Evolutionary conservation across 2,888 invertebrate species (phyloP), one percentile per base, ranked within the genome.

Genomic region (Chelonus formosanus): DNA sequence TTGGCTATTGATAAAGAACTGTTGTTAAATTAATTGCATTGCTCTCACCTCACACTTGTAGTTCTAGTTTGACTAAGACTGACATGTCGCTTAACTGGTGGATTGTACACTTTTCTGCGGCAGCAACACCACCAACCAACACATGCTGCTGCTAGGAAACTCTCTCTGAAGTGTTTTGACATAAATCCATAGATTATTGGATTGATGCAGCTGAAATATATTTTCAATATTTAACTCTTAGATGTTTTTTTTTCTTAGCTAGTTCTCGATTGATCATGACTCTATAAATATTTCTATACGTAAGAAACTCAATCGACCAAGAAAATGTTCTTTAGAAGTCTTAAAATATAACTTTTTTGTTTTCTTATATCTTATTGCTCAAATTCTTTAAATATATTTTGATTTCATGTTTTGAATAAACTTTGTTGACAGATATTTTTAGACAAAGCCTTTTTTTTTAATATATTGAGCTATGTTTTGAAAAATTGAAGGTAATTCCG

Each of bases 181-280:
- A 92, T 90, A 82, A 92, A 92, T 35, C 90, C 91, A 78, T 92
- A 92, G 43, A 91, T 87, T 48, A 92, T 87, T 3, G 92, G 92
- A 82, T 91, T 91, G 73, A 91, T 87, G 80, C 91, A 91, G 76
- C 90, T 90, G 72, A 61, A 52, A 36, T 3, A 60, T 5, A 6
- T 10, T 40, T n/a, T 20, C 20, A 20, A 20, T 20, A 20, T 20
- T 20, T 20, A 20, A 20, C 20, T 20, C 20, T 0, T 43, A 36
- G 5, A 10, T 6, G 40, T 40, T 47, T 2, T 6, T 10, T 10
- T 47, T 20, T 20, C 20, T 20, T 20, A 20, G 20, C 2, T 20
- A 20, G 20, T 20, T 20, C 20, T 20, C 20, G 20, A 20, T 20
- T 20, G 20, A 20, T 20, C 5, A 31, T 4, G 6, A 31, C 6